These are phyloP conservation scores for Stenotaenia linearis DNA, from an alignment of 2,888 invertebrate species.

Conservation along the genomic window DNA sequence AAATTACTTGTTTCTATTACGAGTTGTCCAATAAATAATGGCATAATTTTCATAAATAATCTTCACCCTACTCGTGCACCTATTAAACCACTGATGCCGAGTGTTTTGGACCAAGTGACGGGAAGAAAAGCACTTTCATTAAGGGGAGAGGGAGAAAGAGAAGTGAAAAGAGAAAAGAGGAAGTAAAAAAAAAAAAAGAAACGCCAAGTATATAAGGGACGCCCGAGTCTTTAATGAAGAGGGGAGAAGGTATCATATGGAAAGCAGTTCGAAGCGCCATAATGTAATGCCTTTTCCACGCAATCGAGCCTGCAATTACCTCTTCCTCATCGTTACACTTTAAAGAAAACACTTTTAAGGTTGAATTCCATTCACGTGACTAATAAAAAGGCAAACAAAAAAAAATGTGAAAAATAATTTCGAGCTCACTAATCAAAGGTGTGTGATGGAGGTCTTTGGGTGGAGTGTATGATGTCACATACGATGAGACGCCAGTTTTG, in stretches of 20 bases:
- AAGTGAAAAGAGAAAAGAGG: slow-evolving; percentile 12
- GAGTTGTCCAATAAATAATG: slow-evolving; percentile 33
- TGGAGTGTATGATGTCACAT: background rate
- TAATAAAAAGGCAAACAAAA: background rate
- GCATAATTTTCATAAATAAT: slow-evolving; percentile 34
- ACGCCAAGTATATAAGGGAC: slow-evolving; percentile 7
- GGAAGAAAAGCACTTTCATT: slow-evolving; percentile 31
- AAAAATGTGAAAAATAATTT: background rate
- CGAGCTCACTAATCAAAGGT: background rate
- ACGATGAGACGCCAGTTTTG: background rate
- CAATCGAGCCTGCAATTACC: background rate
- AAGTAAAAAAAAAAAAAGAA: background rate
- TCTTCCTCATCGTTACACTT: background rate
- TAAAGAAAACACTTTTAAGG: background rate
- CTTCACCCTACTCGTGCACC: slow-evolving; percentile 8
- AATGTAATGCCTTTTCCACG: background rate
- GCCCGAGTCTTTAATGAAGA: background rate
- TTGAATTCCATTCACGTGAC: background rate
- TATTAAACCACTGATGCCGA: background rate
- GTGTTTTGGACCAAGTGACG: background rate
- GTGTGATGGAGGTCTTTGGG: background rate
- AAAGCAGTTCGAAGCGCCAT: background rate
- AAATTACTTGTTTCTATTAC: slow-evolving; percentile 34
- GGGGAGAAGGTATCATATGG: background rate
- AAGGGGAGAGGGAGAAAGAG: background rate